Evolutionary conservation across 2,888 invertebrate species (phyloP), one percentile per base, ranked within the genome.

Genomic region (Gymnocheta viridis): DNA sequence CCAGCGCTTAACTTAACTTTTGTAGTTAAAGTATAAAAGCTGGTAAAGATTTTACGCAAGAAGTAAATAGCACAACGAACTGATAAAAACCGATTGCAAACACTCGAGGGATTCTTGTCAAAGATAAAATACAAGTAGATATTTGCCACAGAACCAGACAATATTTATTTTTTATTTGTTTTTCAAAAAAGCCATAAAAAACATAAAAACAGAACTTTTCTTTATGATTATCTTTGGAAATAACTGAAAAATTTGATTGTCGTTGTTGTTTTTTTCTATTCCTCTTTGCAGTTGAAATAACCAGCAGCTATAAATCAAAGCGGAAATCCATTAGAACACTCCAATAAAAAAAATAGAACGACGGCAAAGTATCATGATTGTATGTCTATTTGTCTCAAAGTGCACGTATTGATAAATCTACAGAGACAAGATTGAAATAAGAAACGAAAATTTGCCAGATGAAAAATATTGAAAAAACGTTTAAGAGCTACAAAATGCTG

Each of bases 281-380:
- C n/a, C 19, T 49, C 14, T 60, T 74, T 81, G 10, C 47, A 76
- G 74, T 19, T 41, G 38, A 47, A 70, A 82, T 64, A 70, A 64
- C 69, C 69, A 44, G 54, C 47, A 49, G 82, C 56, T 47, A 74
- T 76, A 76, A 70, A 76, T 74, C 74, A 62, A 62, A 67, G 24
- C 62, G 73, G 69, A 74, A 62, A 66, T 49, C 66, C 47, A 58
- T 67, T 58, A 74, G 10, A 73, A 44, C 60, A 38, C 60, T 6
- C 14, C 35, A 67, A 58, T 29, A 58, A 51, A 2, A 32, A 1
- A 32, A 3, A 32, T n/a, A n/a, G n/a, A n/a, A n/a, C n/a, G n/a
- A 58, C 32, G 22, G 27, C 4, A 27, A 14, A 17, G 2, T 10
- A 12, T 24, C 12, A 24, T 24, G 5, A 14, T 51, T 6, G 51